Conservation (phyloP, 2,113 vertebrate species). For the Gnathonemus longibarbis region DNA sequence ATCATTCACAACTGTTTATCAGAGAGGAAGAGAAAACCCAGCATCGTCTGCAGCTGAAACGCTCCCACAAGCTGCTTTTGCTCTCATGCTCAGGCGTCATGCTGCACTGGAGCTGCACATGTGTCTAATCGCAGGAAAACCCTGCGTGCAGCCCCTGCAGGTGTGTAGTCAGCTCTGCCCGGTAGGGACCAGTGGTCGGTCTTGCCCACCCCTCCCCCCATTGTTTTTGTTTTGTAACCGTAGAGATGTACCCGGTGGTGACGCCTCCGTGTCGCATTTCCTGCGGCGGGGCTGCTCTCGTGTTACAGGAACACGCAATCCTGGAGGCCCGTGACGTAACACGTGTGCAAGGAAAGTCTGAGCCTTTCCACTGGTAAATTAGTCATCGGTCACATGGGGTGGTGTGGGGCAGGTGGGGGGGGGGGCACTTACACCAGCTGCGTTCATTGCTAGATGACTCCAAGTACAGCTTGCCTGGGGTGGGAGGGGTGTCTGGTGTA, state of each 20-base stretch:
- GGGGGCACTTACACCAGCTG: not conserved
- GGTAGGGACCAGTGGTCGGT: not conserved
- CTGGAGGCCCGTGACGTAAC: slow-evolving; percentile 1
- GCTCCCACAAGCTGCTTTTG: not conserved
- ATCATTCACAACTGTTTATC: slow-evolving; percentile 4
- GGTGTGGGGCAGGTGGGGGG: not conserved
- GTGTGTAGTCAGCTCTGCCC: not conserved
- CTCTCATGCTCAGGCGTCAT: not conserved
- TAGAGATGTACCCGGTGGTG: slow-evolving; percentile 52
- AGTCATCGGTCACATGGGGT: slow-evolving; percentile 31
- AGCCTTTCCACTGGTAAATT: slow-evolving; percentile 43
- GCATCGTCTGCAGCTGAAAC: not conserved
- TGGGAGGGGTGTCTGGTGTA: not conserved
- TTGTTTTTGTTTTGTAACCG: slow-evolving; percentile 34
- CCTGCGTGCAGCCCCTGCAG: not conserved
- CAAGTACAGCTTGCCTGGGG: not conserved
- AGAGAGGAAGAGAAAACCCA: not conserved
- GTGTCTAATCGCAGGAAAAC: not conserved
- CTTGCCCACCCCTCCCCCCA: not conserved
- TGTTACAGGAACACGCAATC: slow-evolving; percentile 20
- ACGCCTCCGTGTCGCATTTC: slow-evolving; percentile 27
- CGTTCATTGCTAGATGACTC: slow-evolving; percentile 43
- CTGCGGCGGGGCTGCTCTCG: slow-evolving; percentile 29
- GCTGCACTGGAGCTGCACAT: not conserved
- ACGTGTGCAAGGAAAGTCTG: slow-evolving; percentile 21